A percentile compares a stretch with the other conserved stretches of the same genome.
phyloP scores from a whole-genome alignment of 2,797 vertebrate species.

The Gallinago nigripennis region DNA sequence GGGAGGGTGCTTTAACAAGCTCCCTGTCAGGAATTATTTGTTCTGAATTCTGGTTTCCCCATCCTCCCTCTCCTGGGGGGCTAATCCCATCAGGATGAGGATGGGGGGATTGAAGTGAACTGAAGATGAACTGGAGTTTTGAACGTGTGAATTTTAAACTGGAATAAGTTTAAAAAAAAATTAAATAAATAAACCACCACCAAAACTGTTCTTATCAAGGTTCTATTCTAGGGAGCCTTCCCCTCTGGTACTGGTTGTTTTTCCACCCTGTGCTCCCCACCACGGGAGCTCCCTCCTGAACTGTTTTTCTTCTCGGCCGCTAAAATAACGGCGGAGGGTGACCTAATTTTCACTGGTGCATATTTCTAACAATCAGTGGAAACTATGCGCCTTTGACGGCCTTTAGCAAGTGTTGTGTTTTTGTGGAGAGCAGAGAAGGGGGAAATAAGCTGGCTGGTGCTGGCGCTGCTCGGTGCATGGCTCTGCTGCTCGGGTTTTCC shows the following conservation, averaged over 20 bases:
- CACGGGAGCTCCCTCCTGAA: conserved; percentile 5
- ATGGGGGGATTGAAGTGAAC: conserved; percentile 4
- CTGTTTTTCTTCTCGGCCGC: conserved; percentile 47
- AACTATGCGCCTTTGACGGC: conserved; percentile 37
- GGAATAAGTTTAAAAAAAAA: neutral
- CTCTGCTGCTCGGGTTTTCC: neutral
- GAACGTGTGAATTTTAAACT: conserved; percentile 14
- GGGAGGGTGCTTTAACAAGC: neutral
- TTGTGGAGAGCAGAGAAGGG: conserved; percentile 41
- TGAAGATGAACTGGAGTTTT: neutral
- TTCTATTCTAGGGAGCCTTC: conserved; percentile 20
- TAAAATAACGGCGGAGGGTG: conserved; percentile 54
- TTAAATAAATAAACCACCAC: no score
- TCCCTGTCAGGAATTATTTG: neutral
- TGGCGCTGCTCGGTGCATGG: neutral
- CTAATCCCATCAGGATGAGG: neutral
- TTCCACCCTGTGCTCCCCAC: neutral
- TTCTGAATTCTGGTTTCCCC: neutral
- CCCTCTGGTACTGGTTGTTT: neutral
- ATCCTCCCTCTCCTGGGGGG: neutral
- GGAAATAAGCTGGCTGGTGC: conserved; percentile 2
- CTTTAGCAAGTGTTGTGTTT: conserved; percentile 43
- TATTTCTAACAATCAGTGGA: conserved; percentile 65
- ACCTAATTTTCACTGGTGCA: conserved; percentile 58
- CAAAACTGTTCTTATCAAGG: neutral